Conservation (phyloP, 2,113 vertebrate species). For the Addax nasomaculatus region DNA sequence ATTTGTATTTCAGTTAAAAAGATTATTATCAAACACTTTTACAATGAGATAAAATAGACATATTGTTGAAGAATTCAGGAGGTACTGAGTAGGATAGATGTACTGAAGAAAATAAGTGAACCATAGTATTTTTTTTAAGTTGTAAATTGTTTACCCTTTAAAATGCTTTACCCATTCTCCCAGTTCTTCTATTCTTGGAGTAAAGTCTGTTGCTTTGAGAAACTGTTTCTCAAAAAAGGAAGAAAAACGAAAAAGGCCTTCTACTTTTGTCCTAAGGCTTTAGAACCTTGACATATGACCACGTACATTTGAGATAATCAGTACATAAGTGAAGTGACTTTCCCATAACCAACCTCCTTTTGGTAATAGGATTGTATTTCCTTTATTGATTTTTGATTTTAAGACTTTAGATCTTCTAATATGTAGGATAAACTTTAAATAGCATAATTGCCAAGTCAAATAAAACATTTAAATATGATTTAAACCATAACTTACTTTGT, state of each 20-base stretch:
- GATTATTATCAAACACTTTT: constrained; percentile 7
- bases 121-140: background rate
- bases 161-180: background rate
- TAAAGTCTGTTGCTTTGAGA: constrained; percentile 16
- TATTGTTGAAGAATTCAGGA: background rate
- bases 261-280: background rate
- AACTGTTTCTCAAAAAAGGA: background rate
- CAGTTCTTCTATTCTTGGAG: background rate
- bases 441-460: background rate
- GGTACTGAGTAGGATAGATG: background rate
- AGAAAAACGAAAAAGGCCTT: background rate
- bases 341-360: background rate
- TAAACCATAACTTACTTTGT: background rate
- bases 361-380: background rate
- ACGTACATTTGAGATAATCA: background rate
- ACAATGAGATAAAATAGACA: background rate
- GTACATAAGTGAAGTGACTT: background rate
- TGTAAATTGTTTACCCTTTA: constrained; percentile 27
- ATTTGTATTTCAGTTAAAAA: constrained; percentile 26
- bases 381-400: background rate
- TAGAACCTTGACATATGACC: background rate
- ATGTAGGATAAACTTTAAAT: constrained; percentile 2
- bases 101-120: background rate
- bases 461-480: constrained; percentile 11
- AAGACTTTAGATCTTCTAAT: background rate